Evolutionary conservation across 2,888 invertebrate genomes (phyloP), one percentile per base, ranked within the genome.

Genomic region (Villa cingulata): DNA sequence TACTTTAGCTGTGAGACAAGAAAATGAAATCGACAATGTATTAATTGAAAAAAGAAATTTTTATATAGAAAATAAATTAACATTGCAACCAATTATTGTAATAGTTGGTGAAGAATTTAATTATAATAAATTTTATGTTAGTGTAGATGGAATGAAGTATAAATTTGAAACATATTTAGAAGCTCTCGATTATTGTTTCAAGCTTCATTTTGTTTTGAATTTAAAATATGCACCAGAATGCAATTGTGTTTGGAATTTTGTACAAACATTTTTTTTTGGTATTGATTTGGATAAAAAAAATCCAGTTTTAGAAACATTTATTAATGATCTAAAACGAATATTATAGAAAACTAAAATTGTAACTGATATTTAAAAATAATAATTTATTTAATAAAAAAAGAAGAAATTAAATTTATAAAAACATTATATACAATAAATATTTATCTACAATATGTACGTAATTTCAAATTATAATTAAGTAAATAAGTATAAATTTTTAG

Each of bases 181-280:
- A 37, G 43, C 43, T 18, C 7, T 44, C 15, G 37, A 44, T n/a
- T 44, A 44, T 17, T 44, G 37, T 15, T 44, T 44, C 37, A 44
- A 44, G 17, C 6, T 44, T 16, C n/a, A 37, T n/a, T 37, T 20
- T 37, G 43, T 37, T 14, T 37, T 44, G 16, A 37, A 37, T 44
- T 44, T 44, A 27, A 44, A 27, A 20, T 44, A 44, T 27, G 27
- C 43, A 19, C 27, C 15, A n/a, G 16, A 19, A 37, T 20, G 43
- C 37, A 20, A 14, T n/a, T n/a, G n/a, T n/a, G 43, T 44, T 37
- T 44, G 43, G 43, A 27, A 27, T 20, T 44, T 44, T 7, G 37
- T 44, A 2, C 27, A 44, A 37, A 44, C 37, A 37, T 44, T 37
- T 16, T 23, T 44, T 37, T 44, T 6, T 23, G 23, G 7, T 23